Conservation (phyloP, 2,797 vertebrate genomes). For the Cetoscarus ocellatus region DNA sequence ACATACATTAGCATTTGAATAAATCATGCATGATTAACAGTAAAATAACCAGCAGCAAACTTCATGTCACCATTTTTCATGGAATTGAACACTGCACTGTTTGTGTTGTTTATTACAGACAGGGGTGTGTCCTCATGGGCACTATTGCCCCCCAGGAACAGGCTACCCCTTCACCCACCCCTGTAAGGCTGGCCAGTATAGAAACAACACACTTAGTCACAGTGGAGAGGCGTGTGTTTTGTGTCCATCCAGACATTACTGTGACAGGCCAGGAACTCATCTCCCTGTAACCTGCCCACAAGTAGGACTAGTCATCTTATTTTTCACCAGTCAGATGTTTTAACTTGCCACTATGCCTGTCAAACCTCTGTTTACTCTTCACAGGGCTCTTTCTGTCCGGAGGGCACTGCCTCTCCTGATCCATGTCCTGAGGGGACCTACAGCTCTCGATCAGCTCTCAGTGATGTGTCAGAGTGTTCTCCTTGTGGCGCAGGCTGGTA, state of each 20-base stretch:
- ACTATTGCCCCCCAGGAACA: slow-evolving; percentile 88
- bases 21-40: no score
- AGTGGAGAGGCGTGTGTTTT: slow-evolving; percentile 78
- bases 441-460: slow-evolving; percentile 76
- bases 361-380: background rate
- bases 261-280: slow-evolving; percentile 80
- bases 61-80: no score
- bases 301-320: slow-evolving; percentile 67
- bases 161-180: slow-evolving; percentile 87
- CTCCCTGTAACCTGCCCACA: slow-evolving; percentile 84
- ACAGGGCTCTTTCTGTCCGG: slow-evolving; percentile 88
- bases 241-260: slow-evolving; percentile 87
- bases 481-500: slow-evolving; percentile 86
- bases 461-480: slow-evolving; percentile 77
- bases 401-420: slow-evolving; percentile 80
- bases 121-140: slow-evolving; percentile 88
- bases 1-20: no score
- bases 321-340: background rate
- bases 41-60: no score
- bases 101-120: slow-evolving; percentile 78
- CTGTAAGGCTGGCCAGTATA: slow-evolving; percentile 86
- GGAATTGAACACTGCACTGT: background rate
- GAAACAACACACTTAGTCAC: slow-evolving; percentile 83
- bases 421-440: slow-evolving; percentile 87
- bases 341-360: background rate